Percentiles rank a stretch among this genome's conserved stretches.
phyloP scores from a whole-genome alignment of 2,888 invertebrate species.

The Ditylenchus weischeri region DNA sequence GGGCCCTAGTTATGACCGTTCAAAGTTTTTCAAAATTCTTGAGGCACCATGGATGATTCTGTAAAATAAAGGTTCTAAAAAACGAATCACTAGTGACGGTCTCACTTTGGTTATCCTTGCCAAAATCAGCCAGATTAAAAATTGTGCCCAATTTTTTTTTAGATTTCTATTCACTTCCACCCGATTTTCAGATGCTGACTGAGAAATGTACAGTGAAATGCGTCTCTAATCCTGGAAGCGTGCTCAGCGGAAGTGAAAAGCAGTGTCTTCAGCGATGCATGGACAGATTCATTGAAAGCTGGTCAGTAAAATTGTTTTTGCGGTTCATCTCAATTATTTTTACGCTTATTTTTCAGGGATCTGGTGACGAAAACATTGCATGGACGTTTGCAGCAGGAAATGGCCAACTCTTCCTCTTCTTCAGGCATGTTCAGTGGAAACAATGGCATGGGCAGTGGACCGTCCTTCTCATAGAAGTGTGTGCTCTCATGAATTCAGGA shows the following conservation, averaged over 20 bases:
- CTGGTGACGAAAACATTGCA: slow-evolving; percentile 84
- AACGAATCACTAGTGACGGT: no score
- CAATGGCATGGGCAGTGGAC: not conserved
- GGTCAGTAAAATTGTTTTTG: no score
- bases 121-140: no score
- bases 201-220: slow-evolving; percentile 56
- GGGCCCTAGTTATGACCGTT: no score
- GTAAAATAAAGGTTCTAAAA: not conserved
- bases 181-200: slow-evolving; percentile 46
- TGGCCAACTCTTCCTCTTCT: slow-evolving; percentile 49
- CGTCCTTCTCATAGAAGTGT: slow-evolving; percentile 11
- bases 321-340: slow-evolving; percentile 2
- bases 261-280: slow-evolving; percentile 53
- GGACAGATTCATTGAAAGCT: slow-evolving; percentile 30
- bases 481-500: not conserved
- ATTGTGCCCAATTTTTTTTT: no score
- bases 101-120: no score
- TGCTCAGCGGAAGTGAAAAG: slow-evolving; percentile 46
- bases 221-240: slow-evolving; percentile 50
- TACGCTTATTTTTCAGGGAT: slow-evolving; percentile 79
- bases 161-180: slow-evolving; percentile 9
- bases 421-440: not conserved
- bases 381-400: slow-evolving; percentile 78
- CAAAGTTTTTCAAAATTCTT: not conserved
- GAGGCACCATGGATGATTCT: no score